phyloP scores from a whole-genome alignment of 2,113 vertebrate genomes.

The Anthoscopus minutus region DNA sequence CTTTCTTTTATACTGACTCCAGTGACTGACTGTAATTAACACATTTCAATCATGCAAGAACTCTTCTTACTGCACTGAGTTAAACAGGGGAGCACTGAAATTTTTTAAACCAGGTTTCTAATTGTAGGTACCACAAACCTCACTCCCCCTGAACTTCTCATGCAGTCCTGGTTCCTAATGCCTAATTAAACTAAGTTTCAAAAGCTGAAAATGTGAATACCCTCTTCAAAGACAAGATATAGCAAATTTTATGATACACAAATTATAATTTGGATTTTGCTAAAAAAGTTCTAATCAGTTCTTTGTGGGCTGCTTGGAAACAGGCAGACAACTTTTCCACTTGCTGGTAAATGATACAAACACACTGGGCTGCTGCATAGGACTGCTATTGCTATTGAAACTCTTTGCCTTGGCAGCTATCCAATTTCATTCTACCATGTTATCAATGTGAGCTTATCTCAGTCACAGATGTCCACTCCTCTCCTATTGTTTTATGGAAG shows the following conservation, averaged over 20 bases:
- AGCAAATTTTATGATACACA: neutral
- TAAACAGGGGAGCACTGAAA: neutral
- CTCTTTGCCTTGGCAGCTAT: conserved; percentile 13
- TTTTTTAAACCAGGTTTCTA: neutral
- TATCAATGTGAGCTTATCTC: conserved; percentile 5
- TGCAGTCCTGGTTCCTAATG: neutral
- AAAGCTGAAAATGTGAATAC: neutral
- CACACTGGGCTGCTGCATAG: neutral
- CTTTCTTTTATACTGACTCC: neutral
- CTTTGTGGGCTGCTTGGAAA: neutral
- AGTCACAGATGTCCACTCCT: neutral
- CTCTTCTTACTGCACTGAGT: neutral
- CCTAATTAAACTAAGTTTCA: neutral
- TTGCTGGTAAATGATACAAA: neutral
- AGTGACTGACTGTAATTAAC: neutral
- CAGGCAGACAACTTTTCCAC: neutral
- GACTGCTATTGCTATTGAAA: neutral
- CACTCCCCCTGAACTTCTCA: neutral
- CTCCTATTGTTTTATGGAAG: neutral
- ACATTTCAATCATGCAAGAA: neutral
- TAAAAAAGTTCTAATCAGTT: neutral
- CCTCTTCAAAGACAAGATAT: neutral
- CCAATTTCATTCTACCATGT: neutral
- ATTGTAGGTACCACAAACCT: neutral
- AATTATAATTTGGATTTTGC: neutral